Percentiles rank a stretch among this genome's conserved stretches.
Conservation (phyloP, 2,113 vertebrate species). For the Boulengeromyrus knoepffleri region DNA sequence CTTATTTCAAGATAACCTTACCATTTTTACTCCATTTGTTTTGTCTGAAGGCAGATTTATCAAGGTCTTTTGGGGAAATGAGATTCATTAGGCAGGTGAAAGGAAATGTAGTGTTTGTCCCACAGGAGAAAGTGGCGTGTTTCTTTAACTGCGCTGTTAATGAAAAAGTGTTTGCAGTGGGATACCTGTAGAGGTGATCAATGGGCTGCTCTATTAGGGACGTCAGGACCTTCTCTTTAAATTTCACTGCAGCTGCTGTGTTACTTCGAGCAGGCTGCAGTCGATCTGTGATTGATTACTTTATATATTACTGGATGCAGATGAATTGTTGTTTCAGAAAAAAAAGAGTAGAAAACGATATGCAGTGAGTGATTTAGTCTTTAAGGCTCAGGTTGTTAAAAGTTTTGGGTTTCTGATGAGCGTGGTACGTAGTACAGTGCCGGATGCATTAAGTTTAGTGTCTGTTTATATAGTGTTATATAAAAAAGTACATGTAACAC, state of each 20-base stretch:
- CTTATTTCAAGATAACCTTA: slow-evolving; percentile 2
- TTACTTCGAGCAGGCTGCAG: background rate
- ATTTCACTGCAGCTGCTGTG: background rate
- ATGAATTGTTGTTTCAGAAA: background rate
- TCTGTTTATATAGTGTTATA: background rate
- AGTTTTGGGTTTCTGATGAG: background rate
- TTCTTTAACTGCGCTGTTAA: slow-evolving; percentile 8
- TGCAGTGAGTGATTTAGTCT: background rate
- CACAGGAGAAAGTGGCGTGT: background rate
- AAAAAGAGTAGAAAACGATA: background rate
- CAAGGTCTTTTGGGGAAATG: slow-evolving; percentile 12
- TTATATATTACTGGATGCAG: background rate
- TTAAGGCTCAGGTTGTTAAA: background rate
- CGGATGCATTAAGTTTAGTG: background rate
- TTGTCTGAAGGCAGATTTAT: slow-evolving; percentile 11
- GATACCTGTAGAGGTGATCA: slow-evolving; percentile 10
- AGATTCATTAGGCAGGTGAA: slow-evolving; percentile 8
- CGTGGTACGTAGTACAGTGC: background rate
- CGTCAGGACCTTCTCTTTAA: slow-evolving; percentile 1
- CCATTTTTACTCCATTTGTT: slow-evolving; percentile 5
- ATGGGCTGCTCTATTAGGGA: slow-evolving; percentile 4
- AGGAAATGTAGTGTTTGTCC: slow-evolving; percentile 5
- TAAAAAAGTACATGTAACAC: background rate
- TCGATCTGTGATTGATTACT: slow-evolving; percentile 10
- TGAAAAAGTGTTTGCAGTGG: slow-evolving; percentile 1